Evolutionary conservation across 2,113 vertebrate species (phyloP).

Genomic region (Notothenia coriiceps): DNA sequence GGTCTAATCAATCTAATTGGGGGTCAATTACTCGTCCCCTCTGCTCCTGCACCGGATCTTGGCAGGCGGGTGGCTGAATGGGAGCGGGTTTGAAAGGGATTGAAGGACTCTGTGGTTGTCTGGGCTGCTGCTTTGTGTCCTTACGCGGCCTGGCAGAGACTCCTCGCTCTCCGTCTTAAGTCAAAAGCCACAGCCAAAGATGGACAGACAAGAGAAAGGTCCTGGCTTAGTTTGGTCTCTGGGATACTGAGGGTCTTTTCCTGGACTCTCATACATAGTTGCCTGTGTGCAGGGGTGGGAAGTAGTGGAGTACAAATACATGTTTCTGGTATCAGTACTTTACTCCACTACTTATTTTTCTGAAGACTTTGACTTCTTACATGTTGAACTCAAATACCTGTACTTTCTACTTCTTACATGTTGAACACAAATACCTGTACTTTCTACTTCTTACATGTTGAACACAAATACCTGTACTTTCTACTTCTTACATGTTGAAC

Average conservation of each 20-base stretch:
- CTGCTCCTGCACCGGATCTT: conserved; percentile 45
- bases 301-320: no score
- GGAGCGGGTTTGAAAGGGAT: conserved; percentile 51
- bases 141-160: conserved; percentile 62
- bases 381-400: no score
- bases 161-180: conserved; percentile 45
- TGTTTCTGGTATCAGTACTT: no score
- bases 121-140: conserved; percentile 58
- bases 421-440: no score
- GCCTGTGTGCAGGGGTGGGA: neutral
- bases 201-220: conserved; percentile 30
- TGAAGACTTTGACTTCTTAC: no score
- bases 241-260: conserved; percentile 24
- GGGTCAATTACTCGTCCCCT: conserved; percentile 52
- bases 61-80: conserved; percentile 55
- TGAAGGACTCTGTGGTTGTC: conserved; percentile 56
- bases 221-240: conserved; percentile 41
- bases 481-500: no score
- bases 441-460: no score
- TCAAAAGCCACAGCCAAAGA: conserved; percentile 62
- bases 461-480: no score
- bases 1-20: conserved; percentile 65
- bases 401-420: no score
- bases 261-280: conserved; percentile 6
- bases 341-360: no score